Conservation (phyloP, 2,888 invertebrate species). For the Rotaria macrura region DNA sequence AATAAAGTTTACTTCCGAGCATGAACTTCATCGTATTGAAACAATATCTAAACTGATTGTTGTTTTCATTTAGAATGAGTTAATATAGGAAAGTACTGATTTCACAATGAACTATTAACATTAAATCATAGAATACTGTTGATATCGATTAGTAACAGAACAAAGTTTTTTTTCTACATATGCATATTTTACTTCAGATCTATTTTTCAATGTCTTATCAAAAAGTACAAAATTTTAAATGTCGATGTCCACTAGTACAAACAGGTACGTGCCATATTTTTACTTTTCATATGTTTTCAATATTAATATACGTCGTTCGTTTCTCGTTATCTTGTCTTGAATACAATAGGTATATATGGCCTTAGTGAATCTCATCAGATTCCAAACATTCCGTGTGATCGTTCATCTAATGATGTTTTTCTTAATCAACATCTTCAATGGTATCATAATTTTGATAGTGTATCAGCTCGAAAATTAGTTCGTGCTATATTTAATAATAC, state of each 20-base stretch:
- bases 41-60: too few relatives aligned
- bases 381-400: neutral
- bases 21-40: too few relatives aligned
- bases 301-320: too few relatives aligned
- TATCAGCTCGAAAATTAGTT: neutral
- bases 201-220: neutral
- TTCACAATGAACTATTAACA: too few relatives aligned
- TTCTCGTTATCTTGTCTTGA: neutral
- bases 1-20: too few relatives aligned
- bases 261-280: neutral
- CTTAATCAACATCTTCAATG: conserved; percentile 21
- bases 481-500: neutral
- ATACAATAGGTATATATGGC: neutral
- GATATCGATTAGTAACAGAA: too few relatives aligned
- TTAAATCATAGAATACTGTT: too few relatives aligned
- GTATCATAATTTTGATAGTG: conserved; percentile 21
- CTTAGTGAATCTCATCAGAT: neutral
- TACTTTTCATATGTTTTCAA: too few relatives aligned
- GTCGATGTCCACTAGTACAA: neutral
- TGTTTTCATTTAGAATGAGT: too few relatives aligned
- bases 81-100: too few relatives aligned
- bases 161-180: too few relatives aligned
- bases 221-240: conserved; percentile 20
- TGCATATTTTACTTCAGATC: too few relatives aligned
- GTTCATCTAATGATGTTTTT: neutral